A percentile compares a stretch with the other conserved stretches of the same genome.
phyloP scores from a whole-genome alignment of 2,888 invertebrate genomes.

The Acronicta alni region DNA sequence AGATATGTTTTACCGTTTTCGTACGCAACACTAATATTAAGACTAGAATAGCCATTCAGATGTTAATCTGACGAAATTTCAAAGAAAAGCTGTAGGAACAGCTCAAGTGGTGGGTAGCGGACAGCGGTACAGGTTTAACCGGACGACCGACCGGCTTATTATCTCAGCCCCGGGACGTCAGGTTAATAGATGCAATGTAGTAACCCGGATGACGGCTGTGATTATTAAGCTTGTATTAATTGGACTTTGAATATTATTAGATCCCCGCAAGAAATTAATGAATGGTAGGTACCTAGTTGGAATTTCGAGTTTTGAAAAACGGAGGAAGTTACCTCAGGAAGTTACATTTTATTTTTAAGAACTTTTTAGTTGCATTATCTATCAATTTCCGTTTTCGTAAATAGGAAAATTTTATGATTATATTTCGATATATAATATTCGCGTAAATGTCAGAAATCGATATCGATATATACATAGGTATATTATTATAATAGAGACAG shows the following conservation, averaged over 20 bases:
- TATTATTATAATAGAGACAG: too few species aligned
- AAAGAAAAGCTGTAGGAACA: slow-evolving; percentile 47
- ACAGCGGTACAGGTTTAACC: slow-evolving; percentile 42
- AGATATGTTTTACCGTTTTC: slow-evolving; percentile 38
- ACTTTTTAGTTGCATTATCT: not conserved
- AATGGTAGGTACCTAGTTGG: slow-evolving; percentile 14
- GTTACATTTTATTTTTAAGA: slow-evolving; percentile 1
- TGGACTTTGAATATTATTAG: slow-evolving; percentile 24
- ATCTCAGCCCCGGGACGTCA: slow-evolving; percentile 37
- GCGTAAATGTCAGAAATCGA: too few species aligned
- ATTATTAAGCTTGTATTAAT: slow-evolving; percentile 48
- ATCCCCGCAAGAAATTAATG: slow-evolving; percentile 34
- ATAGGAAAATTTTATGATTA: not conserved
- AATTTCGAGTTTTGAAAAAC: not conserved
- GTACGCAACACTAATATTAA: slow-evolving; percentile 37
- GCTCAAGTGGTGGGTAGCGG: slow-evolving; percentile 40
- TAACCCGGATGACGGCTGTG: slow-evolving; percentile 46
- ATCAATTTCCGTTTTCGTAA: slow-evolving; percentile 9
- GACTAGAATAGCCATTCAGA: slow-evolving; percentile 46
- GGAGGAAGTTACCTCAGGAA: slow-evolving; percentile 17
- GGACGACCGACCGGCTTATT: slow-evolving; percentile 39
- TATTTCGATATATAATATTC: not conserved
- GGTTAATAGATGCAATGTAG: slow-evolving; percentile 50
- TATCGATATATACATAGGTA: too few species aligned
- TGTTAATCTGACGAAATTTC: slow-evolving; percentile 53